Conservation (phyloP, 2,113 vertebrate species). For the Monopterus albus region DNA sequence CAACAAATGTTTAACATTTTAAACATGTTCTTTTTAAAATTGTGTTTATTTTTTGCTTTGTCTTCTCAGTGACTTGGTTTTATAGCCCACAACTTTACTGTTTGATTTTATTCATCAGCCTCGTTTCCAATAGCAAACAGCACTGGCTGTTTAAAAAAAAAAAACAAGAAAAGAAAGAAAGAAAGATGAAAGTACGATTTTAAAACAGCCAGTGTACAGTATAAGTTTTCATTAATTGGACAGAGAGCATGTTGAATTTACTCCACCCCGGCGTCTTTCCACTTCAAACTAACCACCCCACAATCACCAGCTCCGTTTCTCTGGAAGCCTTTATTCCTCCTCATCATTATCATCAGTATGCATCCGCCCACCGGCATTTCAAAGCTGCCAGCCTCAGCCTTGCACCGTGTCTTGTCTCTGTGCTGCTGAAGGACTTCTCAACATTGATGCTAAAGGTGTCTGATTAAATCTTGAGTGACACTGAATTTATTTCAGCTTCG, state of each 20-base stretch:
- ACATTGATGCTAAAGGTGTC: constrained; percentile 34
- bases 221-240: constrained; percentile 24
- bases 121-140: no score
- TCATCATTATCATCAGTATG: constrained; percentile 35
- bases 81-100: no score
- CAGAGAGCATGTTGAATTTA: neutral
- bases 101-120: no score
- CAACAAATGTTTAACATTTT: neutral
- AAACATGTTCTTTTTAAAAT: no score
- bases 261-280: constrained; percentile 34
- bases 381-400: constrained; percentile 21
- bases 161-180: no score
- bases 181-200: no score
- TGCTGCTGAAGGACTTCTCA: constrained; percentile 25
- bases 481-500: constrained; percentile 3
- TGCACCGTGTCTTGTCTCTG: neutral
- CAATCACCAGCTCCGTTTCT: constrained; percentile 42
- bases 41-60: no score
- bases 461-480: constrained; percentile 47
- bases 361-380: constrained; percentile 45
- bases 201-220: constrained; percentile 2
- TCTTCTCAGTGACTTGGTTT: no score
- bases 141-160: no score
- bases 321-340: constrained; percentile 28
- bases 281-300: constrained; percentile 41